A percentile compares a stretch with the other conserved stretches of the same genome.
Conservation (phyloP, 2,113 vertebrate genomes). For the Salminus brasiliensis region DNA sequence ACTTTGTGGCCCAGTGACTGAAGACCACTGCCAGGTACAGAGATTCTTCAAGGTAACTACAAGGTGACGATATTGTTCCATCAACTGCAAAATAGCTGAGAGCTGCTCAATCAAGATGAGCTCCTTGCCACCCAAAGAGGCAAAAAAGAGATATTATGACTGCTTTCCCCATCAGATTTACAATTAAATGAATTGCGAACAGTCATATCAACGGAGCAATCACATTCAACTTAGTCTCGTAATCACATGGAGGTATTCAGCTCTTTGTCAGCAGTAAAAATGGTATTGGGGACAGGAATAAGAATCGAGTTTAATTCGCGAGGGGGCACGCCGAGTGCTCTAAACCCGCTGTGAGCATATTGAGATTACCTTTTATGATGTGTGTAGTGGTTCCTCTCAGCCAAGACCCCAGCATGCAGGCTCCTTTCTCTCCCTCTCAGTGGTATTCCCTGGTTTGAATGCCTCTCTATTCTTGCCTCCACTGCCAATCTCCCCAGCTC, state of each 20-base stretch:
- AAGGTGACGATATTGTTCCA: background rate
- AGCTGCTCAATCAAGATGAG: constrained; percentile 12
- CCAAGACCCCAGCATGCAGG: constrained; percentile 8
- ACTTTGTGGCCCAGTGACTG: background rate
- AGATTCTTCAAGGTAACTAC: background rate
- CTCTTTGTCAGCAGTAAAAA: constrained; percentile 33
- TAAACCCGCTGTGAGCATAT: constrained; percentile 17
- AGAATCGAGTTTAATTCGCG: constrained; percentile 25
- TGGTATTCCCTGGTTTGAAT: constrained; percentile 41
- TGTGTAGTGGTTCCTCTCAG: constrained; percentile 37
- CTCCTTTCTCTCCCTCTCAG: constrained; percentile 34
- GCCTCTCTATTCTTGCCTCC: constrained; percentile 38
- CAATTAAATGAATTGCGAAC: constrained; percentile 2
- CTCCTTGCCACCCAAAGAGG: background rate
- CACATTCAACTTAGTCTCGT: constrained; percentile 4
- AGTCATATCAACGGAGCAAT: constrained; percentile 21
- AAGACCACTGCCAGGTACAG: background rate
- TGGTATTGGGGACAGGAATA: constrained; percentile 21
- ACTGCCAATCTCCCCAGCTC: constrained; percentile 22
- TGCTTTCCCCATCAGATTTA: constrained; percentile 1
- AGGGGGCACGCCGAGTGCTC: constrained; percentile 9
- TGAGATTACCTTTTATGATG: constrained; percentile 45
- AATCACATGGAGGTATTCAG: constrained; percentile 40
- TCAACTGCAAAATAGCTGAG: background rate
- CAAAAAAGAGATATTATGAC: constrained; percentile 13